A percentile compares a stretch with the other conserved stretches of the same genome.
These are phyloP conservation scores for Oreochromis mossambicus DNA, from an alignment of 2,797 vertebrate genomes.

Conservation along the genomic window DNA sequence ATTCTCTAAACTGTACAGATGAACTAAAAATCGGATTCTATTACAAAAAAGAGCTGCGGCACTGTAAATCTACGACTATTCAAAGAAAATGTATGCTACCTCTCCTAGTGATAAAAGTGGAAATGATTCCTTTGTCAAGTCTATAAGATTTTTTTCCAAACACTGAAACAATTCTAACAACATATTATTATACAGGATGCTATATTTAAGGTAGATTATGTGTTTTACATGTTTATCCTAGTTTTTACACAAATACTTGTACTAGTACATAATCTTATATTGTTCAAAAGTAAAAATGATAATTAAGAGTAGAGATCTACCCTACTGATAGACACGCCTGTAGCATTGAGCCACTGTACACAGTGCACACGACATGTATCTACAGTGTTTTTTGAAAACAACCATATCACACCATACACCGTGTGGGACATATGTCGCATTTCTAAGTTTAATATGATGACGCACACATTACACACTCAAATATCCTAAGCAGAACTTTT, in stretches of 20 bases:
- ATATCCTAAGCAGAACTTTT: neutral
- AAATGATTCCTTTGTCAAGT: neutral
- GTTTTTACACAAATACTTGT: neutral
- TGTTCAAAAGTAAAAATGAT: neutral
- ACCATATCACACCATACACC: neutral
- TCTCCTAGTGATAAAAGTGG: neutral
- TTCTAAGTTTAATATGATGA: neutral
- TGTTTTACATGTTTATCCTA: neutral
- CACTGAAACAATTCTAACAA: neutral
- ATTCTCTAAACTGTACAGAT: constrained; percentile 4
- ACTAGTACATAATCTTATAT: neutral
- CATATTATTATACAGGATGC: neutral
- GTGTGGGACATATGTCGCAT: accelerated
- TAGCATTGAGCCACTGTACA: neutral
- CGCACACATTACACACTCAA: neutral
- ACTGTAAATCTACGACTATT: neutral
- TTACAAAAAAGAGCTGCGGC: neutral
- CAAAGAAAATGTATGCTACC: neutral
- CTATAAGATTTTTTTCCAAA: neutral
- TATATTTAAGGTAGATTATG: neutral
- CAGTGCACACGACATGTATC: neutral
- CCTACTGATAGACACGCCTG: neutral
- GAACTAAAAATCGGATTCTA: neutral
- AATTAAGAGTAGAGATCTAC: neutral
- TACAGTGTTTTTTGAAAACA: neutral